Evolutionary conservation across 2,888 invertebrate species (phyloP), one percentile per base, ranked within the genome.

Genomic region (Drosophila testacea): DNA sequence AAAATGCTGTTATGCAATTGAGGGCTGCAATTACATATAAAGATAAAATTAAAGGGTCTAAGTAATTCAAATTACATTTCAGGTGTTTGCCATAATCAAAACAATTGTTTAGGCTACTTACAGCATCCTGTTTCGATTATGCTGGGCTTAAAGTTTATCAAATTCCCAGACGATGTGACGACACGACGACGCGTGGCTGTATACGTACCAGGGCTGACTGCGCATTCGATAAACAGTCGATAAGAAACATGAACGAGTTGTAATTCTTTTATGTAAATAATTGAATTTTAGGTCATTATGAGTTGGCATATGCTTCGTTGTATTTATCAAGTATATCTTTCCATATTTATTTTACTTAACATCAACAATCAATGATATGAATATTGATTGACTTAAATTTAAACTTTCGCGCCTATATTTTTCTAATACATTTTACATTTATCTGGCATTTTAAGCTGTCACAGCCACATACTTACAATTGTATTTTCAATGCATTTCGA

Each of bases 1-100:
- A 74, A 87, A 78, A 80, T 70, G 80, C 73, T 91, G 91, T 91
- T 91, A 91, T 91, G 91, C 91, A 91, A 91, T 90, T 90, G 84
- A 81, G 78, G 88, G 78, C 83, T 81, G 80, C 79, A 79, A 84
- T 72, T 67, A 74, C 62, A 77, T 48, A 54, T 56, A 69, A 52
- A 71, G 52, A 11, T 11, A 9, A 51, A 54, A 50, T 39, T 42
- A 13, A 13, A 54, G 10, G n/a, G 32, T 38, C 9, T 42, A 0
- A 6, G 27, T 38, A 42, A 27, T 22, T 10, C 9, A 44, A 30
- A 48, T 13, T 27, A 13, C 10, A 27, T 30, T 22, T 22, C 4
- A 1, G 32, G 0, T 16, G 4, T n/a, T 56, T 50, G n/a, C 38
- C 9, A 48, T 6, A 34, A 16, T n/a, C 13, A 50, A 38, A 16